A percentile compares a stretch with the other conserved stretches of the same genome.
These are phyloP conservation scores for Atherinosoma microstoma DNA, from an alignment of 2,797 vertebrate species.

Conservation along the genomic window DNA sequence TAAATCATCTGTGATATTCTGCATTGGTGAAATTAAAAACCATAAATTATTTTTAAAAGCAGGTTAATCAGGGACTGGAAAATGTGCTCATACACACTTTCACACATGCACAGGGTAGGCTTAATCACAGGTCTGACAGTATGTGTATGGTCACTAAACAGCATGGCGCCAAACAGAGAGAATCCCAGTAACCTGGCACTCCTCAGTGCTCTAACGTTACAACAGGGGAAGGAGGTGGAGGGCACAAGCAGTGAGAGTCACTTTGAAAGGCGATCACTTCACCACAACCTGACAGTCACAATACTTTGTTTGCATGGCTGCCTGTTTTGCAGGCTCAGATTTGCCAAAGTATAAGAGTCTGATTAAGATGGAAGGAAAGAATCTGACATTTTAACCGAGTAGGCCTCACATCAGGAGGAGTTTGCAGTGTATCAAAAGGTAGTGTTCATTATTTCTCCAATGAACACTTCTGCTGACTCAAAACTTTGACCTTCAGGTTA, in stretches of 20 bases:
- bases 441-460: slow-evolving; percentile 2
- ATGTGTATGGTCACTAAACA: slow-evolving; percentile 73
- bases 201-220: slow-evolving; percentile 74
- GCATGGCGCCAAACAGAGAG: slow-evolving; percentile 76
- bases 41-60: slow-evolving; percentile 41
- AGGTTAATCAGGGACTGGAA: slow-evolving; percentile 34
- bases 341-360: slow-evolving; percentile 42
- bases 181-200: slow-evolving; percentile 80
- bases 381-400: slow-evolving; percentile 9
- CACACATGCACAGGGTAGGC: slow-evolving; percentile 36
- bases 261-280: slow-evolving; percentile 77
- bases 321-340: slow-evolving; percentile 42
- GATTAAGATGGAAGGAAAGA: slow-evolving; percentile 26
- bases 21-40: slow-evolving; percentile 34
- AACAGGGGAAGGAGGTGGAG: slow-evolving; percentile 68
- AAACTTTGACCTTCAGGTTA: slow-evolving; percentile 54
- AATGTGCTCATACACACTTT: slow-evolving; percentile 41
- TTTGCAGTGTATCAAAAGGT: slow-evolving; percentile 12
- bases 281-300: slow-evolving; percentile 70
- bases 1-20: slow-evolving; percentile 9
- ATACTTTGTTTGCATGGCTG: slow-evolving; percentile 70
- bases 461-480: slow-evolving; percentile 24
- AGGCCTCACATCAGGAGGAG: background rate
- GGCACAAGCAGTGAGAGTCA: slow-evolving; percentile 76
- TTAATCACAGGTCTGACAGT: slow-evolving; percentile 69